Evolutionary conservation across 1,140 invertebrate species (phyloP).

Genomic region (Drosophila quadrilineata): DNA sequence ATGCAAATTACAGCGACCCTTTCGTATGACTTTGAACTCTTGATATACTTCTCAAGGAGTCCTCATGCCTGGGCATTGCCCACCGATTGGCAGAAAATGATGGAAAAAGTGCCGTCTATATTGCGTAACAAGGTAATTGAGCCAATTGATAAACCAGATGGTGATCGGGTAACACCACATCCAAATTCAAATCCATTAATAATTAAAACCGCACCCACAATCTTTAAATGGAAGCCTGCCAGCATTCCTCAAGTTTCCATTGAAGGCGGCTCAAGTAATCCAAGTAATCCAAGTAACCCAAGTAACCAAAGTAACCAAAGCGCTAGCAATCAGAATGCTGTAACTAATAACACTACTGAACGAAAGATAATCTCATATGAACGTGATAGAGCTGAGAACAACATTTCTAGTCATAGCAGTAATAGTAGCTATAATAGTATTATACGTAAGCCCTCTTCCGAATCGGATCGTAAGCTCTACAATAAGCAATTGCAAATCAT

Average conservation of each 20-base stretch:
- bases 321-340: conserved; percentile 24
- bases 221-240: not conserved
- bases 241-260: not conserved
- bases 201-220: conserved; percentile 27
- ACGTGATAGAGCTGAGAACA: conserved; percentile 22
- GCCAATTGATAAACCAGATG: conserved; percentile 8
- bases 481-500: conserved; percentile 79
- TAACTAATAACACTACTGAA: conserved; percentile 39
- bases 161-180: conserved; percentile 48
- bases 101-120: conserved; percentile 67
- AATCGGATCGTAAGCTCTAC: conserved; percentile 64
- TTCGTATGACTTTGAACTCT: conserved; percentile 74
- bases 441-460: conserved; percentile 51
- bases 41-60: conserved; percentile 77
- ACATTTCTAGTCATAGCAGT: no score
- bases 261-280: conserved; percentile 5
- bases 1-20: conserved; percentile 54
- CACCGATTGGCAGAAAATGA: conserved; percentile 70
- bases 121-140: conserved; percentile 80
- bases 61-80: conserved; percentile 75
- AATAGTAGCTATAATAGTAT: no score
- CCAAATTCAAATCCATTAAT: conserved; percentile 43
- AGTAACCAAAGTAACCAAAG: conserved; percentile 15
- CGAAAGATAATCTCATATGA: conserved; percentile 37
- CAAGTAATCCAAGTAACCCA: conserved; percentile 9